phyloP scores from a whole-genome alignment of 2,113 vertebrate species.

The Cephalopterus ornatus region DNA sequence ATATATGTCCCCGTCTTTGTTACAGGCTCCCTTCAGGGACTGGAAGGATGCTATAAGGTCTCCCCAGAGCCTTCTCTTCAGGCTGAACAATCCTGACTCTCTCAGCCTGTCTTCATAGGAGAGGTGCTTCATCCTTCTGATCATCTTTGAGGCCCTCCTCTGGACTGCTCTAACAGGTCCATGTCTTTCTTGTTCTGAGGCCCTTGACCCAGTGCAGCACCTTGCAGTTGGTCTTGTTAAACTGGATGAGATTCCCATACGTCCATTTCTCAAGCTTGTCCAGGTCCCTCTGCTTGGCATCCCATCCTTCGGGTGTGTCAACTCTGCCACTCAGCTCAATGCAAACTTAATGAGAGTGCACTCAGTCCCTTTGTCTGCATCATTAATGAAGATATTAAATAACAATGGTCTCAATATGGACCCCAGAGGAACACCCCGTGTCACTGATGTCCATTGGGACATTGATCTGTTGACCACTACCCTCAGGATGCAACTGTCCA shows the following conservation, averaged over 20 bases:
- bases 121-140: too few species aligned
- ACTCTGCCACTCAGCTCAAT: neutral
- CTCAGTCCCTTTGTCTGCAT: neutral
- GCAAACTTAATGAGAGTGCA: neutral
- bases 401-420: neutral
- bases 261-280: neutral
- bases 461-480: neutral
- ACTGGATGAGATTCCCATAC: neutral
- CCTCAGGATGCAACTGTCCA: too few species aligned
- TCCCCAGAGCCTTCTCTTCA: neutral
- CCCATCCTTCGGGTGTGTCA: neutral
- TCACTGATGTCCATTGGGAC: neutral
- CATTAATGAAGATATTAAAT: neutral
- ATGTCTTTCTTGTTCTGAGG: neutral
- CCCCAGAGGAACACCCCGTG: neutral
- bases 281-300: neutral
- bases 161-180: neutral
- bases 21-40: neutral
- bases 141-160: too few species aligned
- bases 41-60: neutral
- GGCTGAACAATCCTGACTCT: neutral
- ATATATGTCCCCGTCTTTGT: neutral
- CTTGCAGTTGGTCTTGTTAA: neutral
- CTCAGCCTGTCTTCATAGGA: too few species aligned
- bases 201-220: neutral